These are phyloP conservation scores for Clanis bilineata DNA, from an alignment of 2,888 invertebrate genomes.

Conservation along the genomic window DNA sequence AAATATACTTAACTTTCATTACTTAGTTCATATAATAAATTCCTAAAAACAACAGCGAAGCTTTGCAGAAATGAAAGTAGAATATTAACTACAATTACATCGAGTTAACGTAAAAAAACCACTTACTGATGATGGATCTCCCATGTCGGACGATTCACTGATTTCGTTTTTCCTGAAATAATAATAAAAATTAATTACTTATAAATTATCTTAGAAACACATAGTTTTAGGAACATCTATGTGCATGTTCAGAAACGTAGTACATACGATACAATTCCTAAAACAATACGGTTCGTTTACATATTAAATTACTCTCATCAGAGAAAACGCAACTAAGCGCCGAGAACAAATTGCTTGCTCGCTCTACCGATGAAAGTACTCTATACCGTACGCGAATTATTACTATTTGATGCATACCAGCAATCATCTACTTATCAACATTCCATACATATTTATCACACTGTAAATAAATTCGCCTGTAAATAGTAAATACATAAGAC, in stretches of 20 bases:
- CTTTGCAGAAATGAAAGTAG: not conserved
- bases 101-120: not conserved
- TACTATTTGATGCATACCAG: conserved; percentile 40
- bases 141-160: conserved; percentile 16
- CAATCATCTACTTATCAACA: conserved; percentile 34
- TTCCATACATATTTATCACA: conserved; percentile 18
- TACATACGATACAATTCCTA: conserved; percentile 7
- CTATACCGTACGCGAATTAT: conserved; percentile 53
- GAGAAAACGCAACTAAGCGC: conserved; percentile 60
- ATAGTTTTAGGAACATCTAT: too few relatives aligned
- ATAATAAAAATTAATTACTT: not conserved
- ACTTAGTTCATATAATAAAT: not conserved
- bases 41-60: not conserved
- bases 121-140: conserved; percentile 23
- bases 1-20: not conserved
- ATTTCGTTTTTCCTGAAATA: conserved; percentile 19
- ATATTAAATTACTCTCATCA: conserved; percentile 50
- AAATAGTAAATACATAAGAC: not conserved
- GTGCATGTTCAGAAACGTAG: not conserved
- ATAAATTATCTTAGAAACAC: not conserved
- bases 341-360: conserved; percentile 64
- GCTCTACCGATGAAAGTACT: conserved; percentile 61
- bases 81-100: not conserved
- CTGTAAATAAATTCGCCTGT: conserved; percentile 13
- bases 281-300: conserved; percentile 28